These are phyloP conservation scores for Glossophaga mutica DNA, from an alignment of 2,797 vertebrate genomes.

Conservation along the genomic window DNA sequence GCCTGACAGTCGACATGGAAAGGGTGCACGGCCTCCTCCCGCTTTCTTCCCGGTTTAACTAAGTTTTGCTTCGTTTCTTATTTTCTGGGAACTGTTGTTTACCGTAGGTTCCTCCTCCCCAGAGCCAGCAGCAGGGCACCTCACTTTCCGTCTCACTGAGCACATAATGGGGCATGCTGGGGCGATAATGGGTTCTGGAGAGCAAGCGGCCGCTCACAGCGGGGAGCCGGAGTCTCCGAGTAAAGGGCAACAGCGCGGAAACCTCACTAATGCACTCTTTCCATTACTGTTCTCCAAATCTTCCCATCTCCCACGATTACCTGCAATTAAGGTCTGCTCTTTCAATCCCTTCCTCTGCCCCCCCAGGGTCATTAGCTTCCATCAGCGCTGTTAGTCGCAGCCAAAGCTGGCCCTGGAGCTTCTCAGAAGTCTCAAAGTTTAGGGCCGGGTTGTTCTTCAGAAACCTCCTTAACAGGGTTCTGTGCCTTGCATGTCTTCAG, in stretches of 20 bases:
- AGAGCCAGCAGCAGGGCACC: not conserved
- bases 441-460: not conserved
- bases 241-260: constrained; percentile 15
- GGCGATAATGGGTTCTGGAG: constrained; percentile 39
- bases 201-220: not conserved
- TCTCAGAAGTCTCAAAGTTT: constrained; percentile 35
- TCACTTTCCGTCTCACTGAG: not conserved
- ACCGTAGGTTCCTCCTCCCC: not conserved
- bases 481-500: not conserved
- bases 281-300: constrained; percentile 4
- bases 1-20: not conserved
- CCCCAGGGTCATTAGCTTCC: constrained; percentile 12
- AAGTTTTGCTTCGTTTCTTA: not conserved
- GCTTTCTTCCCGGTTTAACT: not conserved
- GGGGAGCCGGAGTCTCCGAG: not conserved
- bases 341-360: not conserved
- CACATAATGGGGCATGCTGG: not conserved
- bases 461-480: not conserved
- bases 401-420: not conserved
- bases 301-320: not conserved
- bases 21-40: not conserved
- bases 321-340: constrained; percentile 43
- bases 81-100: constrained; percentile 36
- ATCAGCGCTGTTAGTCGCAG: not conserved
- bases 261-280: constrained; percentile 42